These are phyloP conservation scores for Brachionus rotundiformis DNA, from an alignment of 1,140 invertebrate species.

Conservation along the genomic window DNA sequence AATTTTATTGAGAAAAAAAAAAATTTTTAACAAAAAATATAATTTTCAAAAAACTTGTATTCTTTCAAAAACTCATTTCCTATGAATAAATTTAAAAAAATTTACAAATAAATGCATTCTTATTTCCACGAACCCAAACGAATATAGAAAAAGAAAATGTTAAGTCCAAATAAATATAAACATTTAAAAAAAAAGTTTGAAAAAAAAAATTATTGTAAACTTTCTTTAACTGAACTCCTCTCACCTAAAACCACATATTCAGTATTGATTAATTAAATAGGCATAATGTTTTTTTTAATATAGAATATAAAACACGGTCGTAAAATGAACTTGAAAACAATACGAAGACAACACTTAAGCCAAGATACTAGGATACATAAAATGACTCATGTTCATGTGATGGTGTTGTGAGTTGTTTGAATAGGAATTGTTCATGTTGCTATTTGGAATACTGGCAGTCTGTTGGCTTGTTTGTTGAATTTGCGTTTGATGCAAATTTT, in stretches of 20 bases:
- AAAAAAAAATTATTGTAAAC: neutral
- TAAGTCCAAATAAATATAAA: neutral
- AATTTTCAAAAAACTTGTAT: neutral
- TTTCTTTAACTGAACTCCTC: neutral
- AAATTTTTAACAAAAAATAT: neutral
- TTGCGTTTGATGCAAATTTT: conserved; percentile 35
- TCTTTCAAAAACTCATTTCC: neutral
- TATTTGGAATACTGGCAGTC: neutral
- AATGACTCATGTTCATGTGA: conserved; percentile 50
- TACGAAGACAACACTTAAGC: neutral
- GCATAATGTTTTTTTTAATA: neutral
- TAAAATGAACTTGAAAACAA: neutral
- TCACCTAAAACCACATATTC: neutral
- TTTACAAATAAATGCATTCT: conserved; percentile 1
- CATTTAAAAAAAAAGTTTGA: neutral
- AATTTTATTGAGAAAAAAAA: conserved; percentile 12
- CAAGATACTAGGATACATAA: conserved; percentile 50
- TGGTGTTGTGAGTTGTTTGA: neutral
- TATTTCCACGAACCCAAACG: conserved; percentile 1
- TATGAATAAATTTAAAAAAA: neutral
- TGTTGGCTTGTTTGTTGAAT: conserved; percentile 2
- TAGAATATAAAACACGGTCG: neutral
- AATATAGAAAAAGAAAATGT: neutral
- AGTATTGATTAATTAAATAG: neutral
- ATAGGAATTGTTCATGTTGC: conserved; percentile 2